phyloP scores from a whole-genome alignment of 2,888 invertebrate genomes.

The Drosophila macrospina region DNA sequence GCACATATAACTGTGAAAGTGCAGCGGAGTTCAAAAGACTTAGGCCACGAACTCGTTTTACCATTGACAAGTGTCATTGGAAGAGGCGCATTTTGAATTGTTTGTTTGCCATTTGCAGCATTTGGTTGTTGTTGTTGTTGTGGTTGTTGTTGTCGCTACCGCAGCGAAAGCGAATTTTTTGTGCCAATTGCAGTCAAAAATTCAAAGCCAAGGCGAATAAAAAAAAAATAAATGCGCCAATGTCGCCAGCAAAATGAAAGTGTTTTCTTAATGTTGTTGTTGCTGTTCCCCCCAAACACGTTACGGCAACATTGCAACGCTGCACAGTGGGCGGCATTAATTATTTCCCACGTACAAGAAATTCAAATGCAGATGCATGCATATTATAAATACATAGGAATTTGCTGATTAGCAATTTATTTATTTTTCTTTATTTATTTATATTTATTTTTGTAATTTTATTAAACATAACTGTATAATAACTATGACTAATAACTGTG shows the following conservation, averaged over 20 bases:
- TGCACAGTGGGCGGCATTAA: constrained; percentile 51
- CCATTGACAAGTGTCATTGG: constrained; percentile 72
- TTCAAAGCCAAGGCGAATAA: constrained; percentile 67
- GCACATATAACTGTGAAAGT: constrained; percentile 56
- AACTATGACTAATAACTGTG: background rate
- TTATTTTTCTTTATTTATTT: constrained; percentile 12
- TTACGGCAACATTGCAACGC: constrained; percentile 47
- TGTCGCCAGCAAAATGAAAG: constrained; percentile 67
- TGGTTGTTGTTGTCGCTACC: constrained; percentile 27
- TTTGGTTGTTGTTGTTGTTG: constrained; percentile 16
- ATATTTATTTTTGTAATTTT: constrained; percentile 16
- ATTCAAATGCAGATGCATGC: constrained; percentile 5
- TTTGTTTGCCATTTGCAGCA: constrained; percentile 35
- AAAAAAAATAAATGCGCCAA: constrained; percentile 26
- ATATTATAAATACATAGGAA: constrained; percentile 2
- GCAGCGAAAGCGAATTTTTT: constrained; percentile 76
- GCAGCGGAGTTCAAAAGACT: constrained; percentile 76
- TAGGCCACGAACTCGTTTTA: constrained; percentile 72
- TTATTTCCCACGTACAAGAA: constrained; percentile 31
- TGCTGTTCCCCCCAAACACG: constrained; percentile 53
- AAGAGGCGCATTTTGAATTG: constrained; percentile 35
- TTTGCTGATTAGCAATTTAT: constrained; percentile 3
- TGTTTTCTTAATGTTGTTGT: constrained; percentile 59
- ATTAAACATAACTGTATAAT: constrained; percentile 5
- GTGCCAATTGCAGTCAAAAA: constrained; percentile 68